These are phyloP conservation scores for Metalampra italica DNA, from an alignment of 2,888 invertebrate genomes.

Conservation along the genomic window DNA sequence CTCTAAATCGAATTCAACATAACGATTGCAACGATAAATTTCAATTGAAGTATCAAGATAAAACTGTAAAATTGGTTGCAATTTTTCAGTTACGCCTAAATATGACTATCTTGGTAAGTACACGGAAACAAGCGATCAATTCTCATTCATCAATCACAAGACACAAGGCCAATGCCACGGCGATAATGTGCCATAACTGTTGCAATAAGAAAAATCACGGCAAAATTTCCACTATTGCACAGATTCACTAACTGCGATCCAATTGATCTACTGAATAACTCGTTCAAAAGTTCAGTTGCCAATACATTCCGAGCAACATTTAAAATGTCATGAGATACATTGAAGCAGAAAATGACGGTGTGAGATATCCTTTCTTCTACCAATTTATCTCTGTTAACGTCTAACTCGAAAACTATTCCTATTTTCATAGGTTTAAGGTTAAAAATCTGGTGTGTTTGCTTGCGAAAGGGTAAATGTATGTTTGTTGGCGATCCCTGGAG, in stretches of 20 bases:
- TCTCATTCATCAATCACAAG: slow-evolving; percentile 1
- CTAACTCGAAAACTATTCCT: background rate
- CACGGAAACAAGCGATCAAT: slow-evolving; percentile 1
- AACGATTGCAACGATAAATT: background rate
- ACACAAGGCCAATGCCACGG: background rate
- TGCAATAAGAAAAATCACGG: background rate
- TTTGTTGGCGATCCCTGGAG: slow-evolving; percentile 27
- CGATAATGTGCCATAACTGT: background rate
- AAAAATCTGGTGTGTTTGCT: slow-evolving; percentile 18
- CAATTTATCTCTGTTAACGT: slow-evolving; percentile 19
- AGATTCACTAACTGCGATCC: background rate
- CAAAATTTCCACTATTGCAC: background rate
- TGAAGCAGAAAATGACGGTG: slow-evolving; percentile 46
- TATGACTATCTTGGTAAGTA: background rate
- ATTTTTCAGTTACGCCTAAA: background rate
- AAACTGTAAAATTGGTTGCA: background rate
- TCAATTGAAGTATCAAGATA: background rate
- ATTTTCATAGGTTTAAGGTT: slow-evolving; percentile 17
- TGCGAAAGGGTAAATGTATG: background rate
- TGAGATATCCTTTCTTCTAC: slow-evolving; percentile 35
- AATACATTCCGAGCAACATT: background rate
- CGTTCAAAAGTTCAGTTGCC: background rate
- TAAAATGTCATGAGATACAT: slow-evolving; percentile 1
- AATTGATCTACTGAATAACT: background rate
- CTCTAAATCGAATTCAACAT: background rate